phyloP scores from a whole-genome alignment of 2,888 invertebrate species.

The Cerastoderma edule region DNA sequence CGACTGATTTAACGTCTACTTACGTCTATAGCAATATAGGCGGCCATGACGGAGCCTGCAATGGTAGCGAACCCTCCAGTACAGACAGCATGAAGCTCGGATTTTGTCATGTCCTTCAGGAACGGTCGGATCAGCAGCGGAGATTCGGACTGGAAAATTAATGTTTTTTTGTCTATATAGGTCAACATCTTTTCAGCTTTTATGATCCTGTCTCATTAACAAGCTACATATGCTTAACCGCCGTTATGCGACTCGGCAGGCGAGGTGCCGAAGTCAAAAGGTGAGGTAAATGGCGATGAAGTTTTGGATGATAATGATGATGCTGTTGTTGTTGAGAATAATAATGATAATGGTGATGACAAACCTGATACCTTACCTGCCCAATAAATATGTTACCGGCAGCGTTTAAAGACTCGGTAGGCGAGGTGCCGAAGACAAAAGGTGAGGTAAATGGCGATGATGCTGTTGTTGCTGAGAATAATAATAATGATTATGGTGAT shows the following conservation, averaged over 20 bases:
- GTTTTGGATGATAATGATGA: too few species aligned
- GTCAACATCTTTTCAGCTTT: too few species aligned
- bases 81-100: conserved; percentile 97
- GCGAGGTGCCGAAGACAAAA: conserved; percentile 91
- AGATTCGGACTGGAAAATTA: conserved; percentile 90
- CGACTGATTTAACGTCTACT: conserved; percentile 19
- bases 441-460: conserved; percentile 40
- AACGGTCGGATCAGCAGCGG: conserved; percentile 95
- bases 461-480: too few species aligned
- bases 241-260: too few species aligned
- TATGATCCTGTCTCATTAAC: too few species aligned
- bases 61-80: conserved; percentile 97
- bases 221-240: too few species aligned
- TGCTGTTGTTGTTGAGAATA: too few species aligned
- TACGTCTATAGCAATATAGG: conserved; percentile 95
- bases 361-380: conserved; percentile 59
- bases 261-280: too few species aligned
- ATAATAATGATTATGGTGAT: too few species aligned
- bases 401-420: conserved; percentile 94
- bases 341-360: too few species aligned
- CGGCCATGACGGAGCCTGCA: conserved; percentile 93
- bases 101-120: conserved; percentile 91
- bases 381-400: conserved; percentile 93
- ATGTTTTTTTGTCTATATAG: too few species aligned
- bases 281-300: too few species aligned